phyloP scores from a whole-genome alignment of 2,797 vertebrate species.

The Dendrocincla tyrannina region DNA sequence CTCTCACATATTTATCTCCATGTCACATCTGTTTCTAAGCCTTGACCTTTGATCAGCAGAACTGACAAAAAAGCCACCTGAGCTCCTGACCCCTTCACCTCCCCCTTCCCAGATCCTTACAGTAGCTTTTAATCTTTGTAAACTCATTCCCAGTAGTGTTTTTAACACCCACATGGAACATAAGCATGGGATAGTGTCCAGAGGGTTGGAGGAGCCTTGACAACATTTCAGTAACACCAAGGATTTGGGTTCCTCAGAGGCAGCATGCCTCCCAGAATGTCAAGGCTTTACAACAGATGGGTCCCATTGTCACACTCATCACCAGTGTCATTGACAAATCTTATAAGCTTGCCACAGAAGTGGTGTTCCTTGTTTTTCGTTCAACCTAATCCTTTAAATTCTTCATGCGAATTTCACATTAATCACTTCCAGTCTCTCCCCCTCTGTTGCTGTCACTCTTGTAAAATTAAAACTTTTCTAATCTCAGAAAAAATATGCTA shows the following conservation, averaged over 20 bases:
- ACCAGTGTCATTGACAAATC: neutral
- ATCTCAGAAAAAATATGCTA: neutral
- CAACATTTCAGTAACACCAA: neutral
- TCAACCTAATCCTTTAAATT: neutral
- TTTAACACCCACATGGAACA: neutral
- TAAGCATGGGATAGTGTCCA: neutral
- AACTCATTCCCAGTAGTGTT: neutral
- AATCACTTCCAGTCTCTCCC: neutral
- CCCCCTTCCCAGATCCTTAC: neutral
- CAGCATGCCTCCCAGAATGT: neutral
- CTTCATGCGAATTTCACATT: neutral
- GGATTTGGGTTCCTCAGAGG: neutral
- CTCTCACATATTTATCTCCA: neutral
- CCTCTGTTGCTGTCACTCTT: neutral
- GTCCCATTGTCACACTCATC: neutral
- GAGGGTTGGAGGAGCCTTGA: neutral
- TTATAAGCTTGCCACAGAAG: neutral
- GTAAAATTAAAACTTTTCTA: neutral
- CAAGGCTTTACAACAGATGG: conserved; percentile 1
- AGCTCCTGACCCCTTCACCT: conserved; percentile 50
- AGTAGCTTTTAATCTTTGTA: conserved; percentile 20
- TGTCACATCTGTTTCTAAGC: conserved; percentile 24
- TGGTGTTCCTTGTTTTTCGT: neutral
- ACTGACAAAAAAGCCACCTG: conserved; percentile 49
- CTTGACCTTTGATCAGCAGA: conserved; percentile 42